These are phyloP conservation scores for Phyllostomus discolor DNA, from an alignment of 2,113 vertebrate genomes.

Conservation along the genomic window DNA sequence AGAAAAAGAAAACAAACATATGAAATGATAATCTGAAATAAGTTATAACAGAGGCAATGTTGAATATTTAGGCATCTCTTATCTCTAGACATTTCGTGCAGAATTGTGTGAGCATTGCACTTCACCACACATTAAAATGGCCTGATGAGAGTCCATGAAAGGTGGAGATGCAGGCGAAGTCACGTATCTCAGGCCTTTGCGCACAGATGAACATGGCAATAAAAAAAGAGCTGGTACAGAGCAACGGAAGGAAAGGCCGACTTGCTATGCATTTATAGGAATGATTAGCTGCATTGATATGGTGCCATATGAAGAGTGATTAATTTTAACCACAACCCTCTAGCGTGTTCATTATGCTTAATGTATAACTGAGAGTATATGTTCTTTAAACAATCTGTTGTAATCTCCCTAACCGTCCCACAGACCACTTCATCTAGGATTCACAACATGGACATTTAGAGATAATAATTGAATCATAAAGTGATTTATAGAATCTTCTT, in stretches of 20 bases:
- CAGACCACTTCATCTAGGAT: neutral
- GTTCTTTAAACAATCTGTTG: neutral
- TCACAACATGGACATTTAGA: neutral
- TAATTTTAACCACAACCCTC: neutral
- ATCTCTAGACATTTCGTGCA: neutral
- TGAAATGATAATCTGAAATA: neutral
- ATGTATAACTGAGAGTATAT: neutral
- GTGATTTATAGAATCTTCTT: neutral
- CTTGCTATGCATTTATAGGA: neutral
- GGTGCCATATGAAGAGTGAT: neutral
- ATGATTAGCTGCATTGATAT: neutral
- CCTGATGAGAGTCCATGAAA: neutral
- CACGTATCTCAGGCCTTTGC: neutral
- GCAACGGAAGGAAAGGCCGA: neutral
- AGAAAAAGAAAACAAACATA: neutral
- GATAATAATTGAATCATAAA: neutral
- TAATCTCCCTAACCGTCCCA: too few relatives aligned
- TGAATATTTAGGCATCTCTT: neutral
- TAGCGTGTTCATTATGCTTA: conserved; percentile 15
- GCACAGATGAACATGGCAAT: neutral
- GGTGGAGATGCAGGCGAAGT: neutral
- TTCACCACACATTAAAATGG: neutral
- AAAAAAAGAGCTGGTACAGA: neutral
- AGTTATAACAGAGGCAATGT: neutral
- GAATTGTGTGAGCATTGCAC: neutral